Base-by-base conservation (phyloP, 1,140 invertebrate genomes). In the Drosophila sucinea region DNA sequence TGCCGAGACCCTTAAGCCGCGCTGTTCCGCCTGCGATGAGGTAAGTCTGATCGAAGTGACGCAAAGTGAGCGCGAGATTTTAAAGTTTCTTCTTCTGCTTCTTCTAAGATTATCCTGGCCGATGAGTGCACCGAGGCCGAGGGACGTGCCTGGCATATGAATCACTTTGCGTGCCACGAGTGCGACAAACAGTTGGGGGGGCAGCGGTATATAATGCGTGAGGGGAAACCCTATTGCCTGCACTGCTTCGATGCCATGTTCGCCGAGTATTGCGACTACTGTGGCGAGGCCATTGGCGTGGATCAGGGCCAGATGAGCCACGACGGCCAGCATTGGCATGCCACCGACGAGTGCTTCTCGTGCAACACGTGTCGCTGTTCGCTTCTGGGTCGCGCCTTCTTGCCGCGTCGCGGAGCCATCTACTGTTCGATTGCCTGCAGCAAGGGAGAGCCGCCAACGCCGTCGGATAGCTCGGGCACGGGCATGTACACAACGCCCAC, bases 91-190 rank as follows among this genome's bases (percentile, higher is more conserved):
- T 51, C 30, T 3, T 32, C 7, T 4, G 3, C 11, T 4, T 5
- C 29, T 30, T 17, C 38, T 1, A 70, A 98, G 96, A 98, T 99
- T 70, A 99, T 99, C 79, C 95, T 99, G 55, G 97, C 98, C 1
- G 98, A 99, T 92, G 98, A 99, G 93, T 99, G 98, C 93, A 99
- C 98, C 8, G 98, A 99, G 93, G 99, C 98, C 1, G 99, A 99
- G 92, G 98, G 98, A 8, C 94, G 97, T 73, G 98, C 98, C 51
- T 99, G 98, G 98, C 98, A 99, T 93, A 99, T 99, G 97, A 96
- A 97, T 81, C 98, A 99, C 92, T 99, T 99, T 92, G 97, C 97
- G 2, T 99, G 99, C 90, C 96, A 97, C 70, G 97, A 99, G 91
- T 99, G 99, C 93, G 96, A 98, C 91, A 93, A 95, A 68, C 97